Evolutionary conservation across 2,113 vertebrate genomes (phyloP).

Genomic region (Rhineura floridana): DNA sequence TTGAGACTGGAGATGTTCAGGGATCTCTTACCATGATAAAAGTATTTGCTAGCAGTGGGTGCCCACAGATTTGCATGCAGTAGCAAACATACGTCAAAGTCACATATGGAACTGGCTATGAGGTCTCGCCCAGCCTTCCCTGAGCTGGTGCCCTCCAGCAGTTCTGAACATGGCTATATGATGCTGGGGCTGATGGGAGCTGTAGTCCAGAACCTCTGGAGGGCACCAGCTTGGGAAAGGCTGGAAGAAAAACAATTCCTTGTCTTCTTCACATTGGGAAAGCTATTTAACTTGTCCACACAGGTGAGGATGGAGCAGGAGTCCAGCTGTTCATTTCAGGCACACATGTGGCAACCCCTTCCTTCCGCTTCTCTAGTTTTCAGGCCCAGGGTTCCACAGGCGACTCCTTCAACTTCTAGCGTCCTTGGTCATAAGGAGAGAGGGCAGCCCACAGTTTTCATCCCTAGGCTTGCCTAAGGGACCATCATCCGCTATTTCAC

Average conservation of each 20-base stretch:
- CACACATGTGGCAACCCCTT: conserved; percentile 26
- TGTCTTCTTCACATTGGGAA: background rate
- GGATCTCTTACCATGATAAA: conserved; percentile 40
- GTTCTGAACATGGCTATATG: no score
- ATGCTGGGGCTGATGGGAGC: no score
- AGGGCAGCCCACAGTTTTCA: conserved; percentile 11
- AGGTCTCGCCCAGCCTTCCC: background rate
- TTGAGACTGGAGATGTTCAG: conserved; percentile 6
- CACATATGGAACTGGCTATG: background rate
- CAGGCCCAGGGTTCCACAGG: conserved; percentile 45
- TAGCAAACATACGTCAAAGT: conserved; percentile 16
- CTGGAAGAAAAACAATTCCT: background rate
- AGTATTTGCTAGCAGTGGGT: conserved; percentile 28
- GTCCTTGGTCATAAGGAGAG: conserved; percentile 37
- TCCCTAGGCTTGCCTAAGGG: conserved; percentile 35
- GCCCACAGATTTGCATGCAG: conserved; percentile 32
- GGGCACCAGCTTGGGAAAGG: no score
- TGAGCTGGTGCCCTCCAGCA: no score
- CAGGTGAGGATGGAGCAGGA: conserved; percentile 1
- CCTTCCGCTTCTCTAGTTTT: conserved; percentile 37
- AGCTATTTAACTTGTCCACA: conserved; percentile 9
- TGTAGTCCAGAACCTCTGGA: no score
- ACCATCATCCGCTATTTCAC: conserved; percentile 27
- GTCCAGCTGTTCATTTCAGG: conserved; percentile 32
- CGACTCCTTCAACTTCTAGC: conserved; percentile 30